Percentiles rank a stretch among this genome's conserved stretches.
phyloP scores from a whole-genome alignment of 1,140 invertebrate genomes.

The Drosophila albomicans region DNA sequence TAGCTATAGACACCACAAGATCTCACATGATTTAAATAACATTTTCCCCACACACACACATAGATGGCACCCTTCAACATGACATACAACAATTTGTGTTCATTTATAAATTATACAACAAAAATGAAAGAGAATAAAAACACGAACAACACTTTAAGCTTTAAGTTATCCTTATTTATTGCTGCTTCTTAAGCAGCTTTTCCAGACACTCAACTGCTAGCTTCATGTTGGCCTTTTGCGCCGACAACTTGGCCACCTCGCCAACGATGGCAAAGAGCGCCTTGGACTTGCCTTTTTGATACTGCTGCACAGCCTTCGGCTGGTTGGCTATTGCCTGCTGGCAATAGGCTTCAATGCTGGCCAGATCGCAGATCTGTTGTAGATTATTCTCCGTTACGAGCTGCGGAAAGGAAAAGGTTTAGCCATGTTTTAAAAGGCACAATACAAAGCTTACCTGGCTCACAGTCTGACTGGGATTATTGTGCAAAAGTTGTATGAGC shows the following conservation, averaged over 20 bases:
- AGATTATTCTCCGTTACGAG: slow-evolving; percentile 88
- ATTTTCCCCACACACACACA: slow-evolving; percentile 56
- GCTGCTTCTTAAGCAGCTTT: slow-evolving; percentile 69
- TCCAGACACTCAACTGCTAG: slow-evolving; percentile 87
- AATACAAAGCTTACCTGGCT: slow-evolving; percentile 53
- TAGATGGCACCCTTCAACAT: slow-evolving; percentile 56
- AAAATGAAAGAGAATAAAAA: slow-evolving; percentile 36
- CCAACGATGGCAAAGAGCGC: slow-evolving; percentile 88
- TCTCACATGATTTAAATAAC: slow-evolving; percentile 42
- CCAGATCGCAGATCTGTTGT: slow-evolving; percentile 88
- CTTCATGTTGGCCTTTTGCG: slow-evolving; percentile 89
- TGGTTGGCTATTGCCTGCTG: slow-evolving; percentile 88
- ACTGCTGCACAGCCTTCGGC: slow-evolving; percentile 88
- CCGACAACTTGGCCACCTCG: slow-evolving; percentile 86
- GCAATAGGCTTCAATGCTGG: slow-evolving; percentile 88
- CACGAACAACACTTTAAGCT: slow-evolving; percentile 32
- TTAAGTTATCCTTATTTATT: background rate
- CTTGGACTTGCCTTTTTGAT: slow-evolving; percentile 90
- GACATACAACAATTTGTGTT: slow-evolving; percentile 53
- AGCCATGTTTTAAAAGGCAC: no score
- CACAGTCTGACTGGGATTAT: slow-evolving; percentile 85
- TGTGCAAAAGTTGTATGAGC: slow-evolving; percentile 79
- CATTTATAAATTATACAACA: slow-evolving; percentile 54
- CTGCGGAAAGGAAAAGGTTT: slow-evolving; percentile 66
- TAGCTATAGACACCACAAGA: slow-evolving; percentile 19